Conservation (phyloP, 2,797 vertebrate genomes). For the Taeniopygia guttata region DNA sequence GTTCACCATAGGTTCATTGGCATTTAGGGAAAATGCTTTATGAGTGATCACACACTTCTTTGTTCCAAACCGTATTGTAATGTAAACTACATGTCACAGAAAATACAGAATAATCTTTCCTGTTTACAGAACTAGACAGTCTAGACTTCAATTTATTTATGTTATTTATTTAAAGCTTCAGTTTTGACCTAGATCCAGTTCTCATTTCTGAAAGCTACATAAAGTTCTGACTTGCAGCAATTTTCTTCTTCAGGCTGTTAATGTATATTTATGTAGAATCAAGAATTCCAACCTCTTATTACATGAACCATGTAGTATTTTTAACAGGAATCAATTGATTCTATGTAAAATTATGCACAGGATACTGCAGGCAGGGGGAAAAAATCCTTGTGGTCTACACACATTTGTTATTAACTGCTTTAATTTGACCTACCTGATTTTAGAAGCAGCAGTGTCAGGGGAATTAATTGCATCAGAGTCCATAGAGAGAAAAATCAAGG, state of each 20-base stretch:
- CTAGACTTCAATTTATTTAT: conserved; percentile 26
- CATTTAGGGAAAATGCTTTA: background rate
- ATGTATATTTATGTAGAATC: background rate
- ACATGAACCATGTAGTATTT: background rate
- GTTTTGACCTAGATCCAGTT: conserved; percentile 33
- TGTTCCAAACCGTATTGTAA: background rate
- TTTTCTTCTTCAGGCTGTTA: background rate
- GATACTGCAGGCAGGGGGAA: background rate
- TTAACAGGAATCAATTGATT: background rate
- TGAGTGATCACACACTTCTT: background rate
- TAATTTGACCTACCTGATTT: background rate
- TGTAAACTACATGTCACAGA: background rate
- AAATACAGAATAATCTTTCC: conserved; percentile 16
- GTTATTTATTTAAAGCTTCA: conserved; percentile 32
- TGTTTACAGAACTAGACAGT: background rate
- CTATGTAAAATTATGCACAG: background rate
- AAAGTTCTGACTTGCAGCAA: background rate
- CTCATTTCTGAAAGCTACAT: conserved; percentile 1
- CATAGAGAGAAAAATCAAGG: conserved; percentile 3
- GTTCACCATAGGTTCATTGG: background rate
- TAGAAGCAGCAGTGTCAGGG: background rate
- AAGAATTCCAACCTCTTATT: background rate
- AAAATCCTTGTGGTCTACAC: background rate
- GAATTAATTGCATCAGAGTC: background rate
- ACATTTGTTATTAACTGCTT: background rate